These are phyloP conservation scores for Gorsachius magnificus DNA, from an alignment of 2,797 vertebrate genomes.

Conservation along the genomic window DNA sequence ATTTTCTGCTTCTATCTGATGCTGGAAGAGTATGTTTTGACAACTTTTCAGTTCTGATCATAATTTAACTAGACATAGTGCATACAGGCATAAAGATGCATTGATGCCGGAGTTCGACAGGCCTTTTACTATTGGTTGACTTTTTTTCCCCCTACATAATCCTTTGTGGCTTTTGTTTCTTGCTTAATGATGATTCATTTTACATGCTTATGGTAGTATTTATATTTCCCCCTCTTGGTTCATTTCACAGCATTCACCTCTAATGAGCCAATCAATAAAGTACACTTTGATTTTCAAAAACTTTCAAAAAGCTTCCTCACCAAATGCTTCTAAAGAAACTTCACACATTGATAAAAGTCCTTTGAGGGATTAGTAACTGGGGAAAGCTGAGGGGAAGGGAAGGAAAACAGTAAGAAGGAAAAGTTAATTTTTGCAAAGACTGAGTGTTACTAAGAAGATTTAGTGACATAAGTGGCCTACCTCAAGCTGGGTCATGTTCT, in stretches of 20 bases:
- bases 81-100: background rate
- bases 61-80: slow-evolving; percentile 5
- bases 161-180: background rate
- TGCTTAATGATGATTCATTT: slow-evolving; percentile 18
- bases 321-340: slow-evolving; percentile 12
- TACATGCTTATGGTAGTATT: slow-evolving; percentile 4
- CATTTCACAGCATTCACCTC: slow-evolving; percentile 40
- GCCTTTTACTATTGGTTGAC: slow-evolving; percentile 6
- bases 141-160: background rate
- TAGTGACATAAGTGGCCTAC: background rate
- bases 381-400: background rate
- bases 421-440: background rate
- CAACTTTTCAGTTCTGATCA: background rate
- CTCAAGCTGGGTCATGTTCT: background rate
- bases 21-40: background rate
- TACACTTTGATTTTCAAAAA: slow-evolving; percentile 3
- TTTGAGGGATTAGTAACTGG: background rate
- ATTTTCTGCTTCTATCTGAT: background rate
- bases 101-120: background rate
- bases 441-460: background rate
- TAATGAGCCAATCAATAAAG: slow-evolving; percentile 14
- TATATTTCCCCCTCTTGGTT: background rate
- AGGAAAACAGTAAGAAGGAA: background rate
- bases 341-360: background rate
- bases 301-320: background rate